phyloP scores from a whole-genome alignment of 2,113 vertebrate genomes.

The Boulengeromyrus knoepffleri region DNA sequence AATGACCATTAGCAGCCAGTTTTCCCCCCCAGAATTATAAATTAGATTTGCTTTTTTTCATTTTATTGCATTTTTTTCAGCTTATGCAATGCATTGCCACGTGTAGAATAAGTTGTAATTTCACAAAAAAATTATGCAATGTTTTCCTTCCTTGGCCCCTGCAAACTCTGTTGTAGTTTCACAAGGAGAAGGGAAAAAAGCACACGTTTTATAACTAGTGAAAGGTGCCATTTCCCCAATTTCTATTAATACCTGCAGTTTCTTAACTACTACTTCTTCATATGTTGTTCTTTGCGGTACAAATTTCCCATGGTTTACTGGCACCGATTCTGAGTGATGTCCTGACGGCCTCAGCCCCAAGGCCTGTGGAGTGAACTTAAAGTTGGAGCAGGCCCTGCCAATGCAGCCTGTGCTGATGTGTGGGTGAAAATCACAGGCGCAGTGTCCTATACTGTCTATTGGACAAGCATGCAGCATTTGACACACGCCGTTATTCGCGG shows the following conservation, averaged over 20 bases:
- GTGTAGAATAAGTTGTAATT: conserved; percentile 13
- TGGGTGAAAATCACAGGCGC: not conserved
- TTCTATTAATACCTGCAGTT: conserved; percentile 28
- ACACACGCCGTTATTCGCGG: not conserved
- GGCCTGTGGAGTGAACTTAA: not conserved
- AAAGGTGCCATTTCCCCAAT: conserved; percentile 43
- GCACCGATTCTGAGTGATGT: not conserved
- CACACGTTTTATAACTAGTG: conserved; percentile 13
- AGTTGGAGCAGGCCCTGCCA: not conserved
- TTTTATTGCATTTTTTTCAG: not conserved
- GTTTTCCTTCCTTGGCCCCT: not conserved
- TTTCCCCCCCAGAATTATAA: not conserved
- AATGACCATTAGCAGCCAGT: not conserved
- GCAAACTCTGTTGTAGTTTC: conserved; percentile 18
- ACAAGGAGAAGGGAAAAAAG: conserved; percentile 2
- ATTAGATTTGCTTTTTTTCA: not conserved
- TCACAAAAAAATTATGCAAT: conserved; percentile 26
- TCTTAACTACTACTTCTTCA: conserved; percentile 41
- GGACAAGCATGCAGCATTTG: not conserved
- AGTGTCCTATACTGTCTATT: not conserved
- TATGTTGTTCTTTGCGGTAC: conserved; percentile 21
- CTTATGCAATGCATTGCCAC: conserved; percentile 19
- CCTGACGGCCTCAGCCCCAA: not conserved
- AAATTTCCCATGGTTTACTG: conserved; percentile 34
- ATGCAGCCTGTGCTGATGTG: not conserved